Evolutionary conservation across 2,888 invertebrate genomes (phyloP), one percentile per base, ranked within the genome.

Genomic region (Tupiocoris notatus): DNA sequence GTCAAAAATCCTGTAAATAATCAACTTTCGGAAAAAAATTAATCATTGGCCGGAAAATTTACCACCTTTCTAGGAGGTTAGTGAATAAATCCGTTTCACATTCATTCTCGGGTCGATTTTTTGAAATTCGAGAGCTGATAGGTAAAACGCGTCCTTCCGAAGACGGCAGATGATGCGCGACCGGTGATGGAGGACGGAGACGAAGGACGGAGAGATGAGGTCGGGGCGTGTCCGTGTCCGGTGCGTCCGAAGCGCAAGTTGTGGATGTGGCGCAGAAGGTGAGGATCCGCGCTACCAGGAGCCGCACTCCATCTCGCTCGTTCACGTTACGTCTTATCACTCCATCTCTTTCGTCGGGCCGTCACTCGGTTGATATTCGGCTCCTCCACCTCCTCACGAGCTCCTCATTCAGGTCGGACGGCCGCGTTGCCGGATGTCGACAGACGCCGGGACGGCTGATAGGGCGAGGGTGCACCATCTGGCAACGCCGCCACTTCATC

Each of bases 321-420:
- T 12, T 39, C 39, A 7, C 39, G 39, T 12, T 12, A 3, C 39
- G 39, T 39, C 39, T 12, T 12, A 12, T 39, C 39, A 12, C 12
- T 39, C 39, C 39, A 12, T 39, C 39, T 39, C 39, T 39, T 3
- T 39, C 39, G 39, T 39, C 39, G 39, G 39, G 39, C 39, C 39
- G 3, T 39, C 39, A 39, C 39, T 39, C 39, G 39, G 68, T 62
- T 62, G 62, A 76, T 68, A 68, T 76, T 76, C 39, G 39, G 39
- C 39, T 39, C 12, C 39, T 39, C 39, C 39, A 7, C 39, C 39
- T 12, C n/a, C n/a, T n/a, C n/a, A n/a, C 39, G 39, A 12, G 39
- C 61, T 68, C 76, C 68, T 76, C 76, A 76, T 76, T 76, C 76
- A 76, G 76, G 76, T 76, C 76, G 76, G 39, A 59, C 62, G 20